A percentile compares a stretch with the other conserved stretches of the same genome.
These are phyloP conservation scores for Ormyrus rosae DNA, from an alignment of 2,888 invertebrate genomes.

Conservation along the genomic window DNA sequence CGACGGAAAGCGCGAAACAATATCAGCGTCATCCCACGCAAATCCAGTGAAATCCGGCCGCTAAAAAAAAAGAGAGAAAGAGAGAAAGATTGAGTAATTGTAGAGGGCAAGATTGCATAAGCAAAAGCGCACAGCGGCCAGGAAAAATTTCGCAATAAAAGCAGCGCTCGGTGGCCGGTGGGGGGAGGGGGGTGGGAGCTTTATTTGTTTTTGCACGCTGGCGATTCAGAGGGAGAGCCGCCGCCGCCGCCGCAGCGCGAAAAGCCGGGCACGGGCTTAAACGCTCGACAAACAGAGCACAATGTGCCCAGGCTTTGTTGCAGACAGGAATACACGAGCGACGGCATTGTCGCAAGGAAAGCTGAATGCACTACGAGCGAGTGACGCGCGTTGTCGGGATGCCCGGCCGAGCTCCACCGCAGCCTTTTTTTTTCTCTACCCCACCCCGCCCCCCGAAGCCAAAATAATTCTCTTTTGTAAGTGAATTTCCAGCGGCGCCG, in stretches of 20 bases:
- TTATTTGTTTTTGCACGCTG: constrained; percentile 24
- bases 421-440: background rate
- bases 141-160: too few species aligned
- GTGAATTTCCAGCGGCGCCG: too few species aligned
- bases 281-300: constrained; percentile 36
- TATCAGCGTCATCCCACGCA: too few species aligned
- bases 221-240: background rate
- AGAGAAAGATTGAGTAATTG: too few species aligned
- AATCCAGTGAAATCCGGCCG: too few species aligned
- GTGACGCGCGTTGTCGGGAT: constrained; percentile 9
- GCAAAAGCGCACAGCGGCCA: too few species aligned
- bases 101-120: too few species aligned
- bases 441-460: background rate
- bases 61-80: too few species aligned
- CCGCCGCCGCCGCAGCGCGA: constrained; percentile 7
- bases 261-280: constrained; percentile 15
- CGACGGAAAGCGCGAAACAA: too few species aligned
- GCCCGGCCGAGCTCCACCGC: background rate
- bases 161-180: too few species aligned
- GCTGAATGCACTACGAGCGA: constrained; percentile 19
- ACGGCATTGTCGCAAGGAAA: constrained; percentile 38
- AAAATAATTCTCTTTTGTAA: constrained; percentile 11
- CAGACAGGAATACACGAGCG: constrained; percentile 28
- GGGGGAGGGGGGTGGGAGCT: background rate
- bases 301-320: constrained; percentile 40